Evolutionary conservation across 37 sponge, comb jelly and placozoan genomes (phyloP).

Genomic region (Geodia barretti): DNA sequence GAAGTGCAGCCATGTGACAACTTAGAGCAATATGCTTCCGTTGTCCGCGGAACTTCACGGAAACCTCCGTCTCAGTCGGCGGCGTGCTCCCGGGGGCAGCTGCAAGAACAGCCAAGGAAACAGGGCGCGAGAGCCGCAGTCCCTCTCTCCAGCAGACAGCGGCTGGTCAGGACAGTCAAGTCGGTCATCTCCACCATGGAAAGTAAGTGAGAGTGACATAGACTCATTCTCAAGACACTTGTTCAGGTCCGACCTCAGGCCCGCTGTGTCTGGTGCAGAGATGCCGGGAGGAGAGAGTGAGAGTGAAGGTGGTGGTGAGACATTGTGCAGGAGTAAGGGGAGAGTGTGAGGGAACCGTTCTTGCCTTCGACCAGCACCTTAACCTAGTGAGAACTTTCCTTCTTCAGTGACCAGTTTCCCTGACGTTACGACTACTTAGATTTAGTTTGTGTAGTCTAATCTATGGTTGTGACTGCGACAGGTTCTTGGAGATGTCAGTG

Average conservation of each 20-base stretch:
- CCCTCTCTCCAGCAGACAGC: too few species aligned
- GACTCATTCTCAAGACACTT: background rate
- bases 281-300: background rate
- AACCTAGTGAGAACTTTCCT: slow-evolving; percentile 43
- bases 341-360: slow-evolving; percentile 28
- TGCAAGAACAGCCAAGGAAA: background rate
- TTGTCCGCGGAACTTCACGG: background rate
- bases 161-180: background rate
- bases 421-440: too few species aligned
- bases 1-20: slow-evolving; percentile 49
- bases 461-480: too few species aligned
- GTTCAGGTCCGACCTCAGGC: too few species aligned
- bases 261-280: slow-evolving; percentile 41
- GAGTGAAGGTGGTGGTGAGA: slow-evolving; percentile 58
- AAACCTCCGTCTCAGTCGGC: background rate
- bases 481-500: slow-evolving; percentile 53
- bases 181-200: slow-evolving; percentile 46
- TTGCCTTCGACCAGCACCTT: slow-evolving; percentile 71
- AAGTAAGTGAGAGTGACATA: slow-evolving; percentile 13
- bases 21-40: slow-evolving; percentile 36
- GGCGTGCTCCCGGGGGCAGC: too few species aligned
- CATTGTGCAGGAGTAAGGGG: slow-evolving; percentile 74
- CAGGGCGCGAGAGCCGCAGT: too few species aligned
- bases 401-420: background rate
- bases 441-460: too few species aligned